phyloP scores from a whole-genome alignment of 2,113 vertebrate species.

The Saguinus imperator region DNA sequence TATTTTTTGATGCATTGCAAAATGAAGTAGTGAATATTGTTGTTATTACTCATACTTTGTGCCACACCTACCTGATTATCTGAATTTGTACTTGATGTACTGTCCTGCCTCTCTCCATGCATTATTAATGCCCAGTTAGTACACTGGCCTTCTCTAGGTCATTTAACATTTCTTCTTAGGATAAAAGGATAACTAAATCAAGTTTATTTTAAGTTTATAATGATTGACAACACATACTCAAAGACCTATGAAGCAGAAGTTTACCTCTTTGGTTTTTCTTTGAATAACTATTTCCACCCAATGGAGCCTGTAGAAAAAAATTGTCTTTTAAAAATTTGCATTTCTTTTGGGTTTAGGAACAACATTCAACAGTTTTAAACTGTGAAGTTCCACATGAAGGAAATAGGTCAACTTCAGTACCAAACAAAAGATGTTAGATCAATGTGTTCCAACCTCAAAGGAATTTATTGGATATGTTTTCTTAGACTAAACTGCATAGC shows the following conservation, averaged over 20 bases:
- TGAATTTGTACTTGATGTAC: background rate
- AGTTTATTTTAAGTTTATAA: background rate
- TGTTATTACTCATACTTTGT: background rate
- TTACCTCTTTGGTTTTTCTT: background rate
- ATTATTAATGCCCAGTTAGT: background rate
- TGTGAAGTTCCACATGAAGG: conserved; percentile 15
- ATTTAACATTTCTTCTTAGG: background rate
- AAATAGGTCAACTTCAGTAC: background rate
- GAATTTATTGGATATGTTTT: conserved; percentile 45
- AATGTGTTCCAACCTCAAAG: conserved; percentile 3
- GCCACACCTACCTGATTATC: background rate
- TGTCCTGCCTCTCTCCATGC: background rate
- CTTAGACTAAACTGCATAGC: background rate
- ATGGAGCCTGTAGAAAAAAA: background rate
- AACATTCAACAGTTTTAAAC: background rate
- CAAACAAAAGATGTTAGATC: conserved; percentile 8
- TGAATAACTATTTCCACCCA: background rate
- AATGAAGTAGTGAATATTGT: background rate
- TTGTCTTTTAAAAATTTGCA: background rate
- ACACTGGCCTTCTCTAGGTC: background rate
- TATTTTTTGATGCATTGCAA: background rate
- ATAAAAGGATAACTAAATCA: background rate
- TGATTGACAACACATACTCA: background rate
- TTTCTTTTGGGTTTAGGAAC: conserved; percentile 14
- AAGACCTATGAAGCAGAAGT: background rate